A percentile compares a stretch with the other conserved stretches of the same genome.
These are phyloP conservation scores for Pseudomugil gertrudae DNA, from an alignment of 2,797 vertebrate species.

Conservation along the genomic window DNA sequence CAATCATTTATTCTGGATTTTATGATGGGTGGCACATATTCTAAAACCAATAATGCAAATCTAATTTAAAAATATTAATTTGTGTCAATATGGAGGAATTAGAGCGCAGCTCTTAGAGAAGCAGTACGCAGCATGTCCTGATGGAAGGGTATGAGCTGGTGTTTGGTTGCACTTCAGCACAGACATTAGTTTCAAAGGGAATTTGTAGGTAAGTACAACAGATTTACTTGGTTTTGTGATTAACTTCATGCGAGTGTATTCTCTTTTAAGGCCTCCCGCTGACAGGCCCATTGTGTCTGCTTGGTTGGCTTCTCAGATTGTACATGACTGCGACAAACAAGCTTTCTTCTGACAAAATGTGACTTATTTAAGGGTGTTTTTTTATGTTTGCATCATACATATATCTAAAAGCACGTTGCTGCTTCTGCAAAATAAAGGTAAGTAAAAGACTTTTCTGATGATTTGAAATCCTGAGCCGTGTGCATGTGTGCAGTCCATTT, in stretches of 20 bases:
- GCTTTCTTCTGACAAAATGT: no score
- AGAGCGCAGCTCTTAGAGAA: not conserved
- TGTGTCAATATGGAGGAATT: constrained; percentile 2
- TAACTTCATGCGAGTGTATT: not conserved
- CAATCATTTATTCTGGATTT: constrained; percentile 41
- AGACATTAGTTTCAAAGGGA: not conserved
- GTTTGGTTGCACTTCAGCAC: not conserved
- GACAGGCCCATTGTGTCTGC: no score
- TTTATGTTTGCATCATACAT: no score
- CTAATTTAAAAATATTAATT: not conserved
- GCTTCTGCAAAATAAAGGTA: no score
- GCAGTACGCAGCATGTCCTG: not conserved
- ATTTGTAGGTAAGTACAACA: not conserved
- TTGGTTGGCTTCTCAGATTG: no score
- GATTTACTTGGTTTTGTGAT: not conserved
- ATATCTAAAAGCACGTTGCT: no score
- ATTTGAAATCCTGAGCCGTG: no score
- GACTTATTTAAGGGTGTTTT: no score
- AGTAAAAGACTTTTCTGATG: no score
- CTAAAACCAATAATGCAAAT: constrained; percentile 32
- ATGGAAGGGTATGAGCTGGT: not conserved
- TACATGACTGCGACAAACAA: no score
- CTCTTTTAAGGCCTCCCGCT: no score
- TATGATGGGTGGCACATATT: not conserved
- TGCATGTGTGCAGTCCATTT: no score